Evolutionary conservation across 2,888 invertebrate species (phyloP).

Genomic region (Dorcus parallelipipedus): DNA sequence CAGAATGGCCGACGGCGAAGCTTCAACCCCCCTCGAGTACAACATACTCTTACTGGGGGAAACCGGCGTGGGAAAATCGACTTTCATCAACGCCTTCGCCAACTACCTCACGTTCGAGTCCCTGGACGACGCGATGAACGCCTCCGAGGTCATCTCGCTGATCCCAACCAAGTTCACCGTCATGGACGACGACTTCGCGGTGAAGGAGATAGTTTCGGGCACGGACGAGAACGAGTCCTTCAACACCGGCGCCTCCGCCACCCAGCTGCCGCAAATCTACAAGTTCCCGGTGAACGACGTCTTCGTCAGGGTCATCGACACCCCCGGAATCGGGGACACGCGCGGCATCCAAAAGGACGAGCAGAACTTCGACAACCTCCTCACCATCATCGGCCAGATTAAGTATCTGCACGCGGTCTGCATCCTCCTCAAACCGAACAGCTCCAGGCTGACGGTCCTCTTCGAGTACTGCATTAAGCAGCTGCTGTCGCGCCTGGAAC

Average conservation of each 20-base stretch:
- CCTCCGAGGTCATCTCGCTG: slow-evolving; percentile 13
- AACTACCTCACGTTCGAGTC: slow-evolving; percentile 19
- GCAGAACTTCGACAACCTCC: slow-evolving; percentile 35
- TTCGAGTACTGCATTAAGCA: slow-evolving; percentile 24
- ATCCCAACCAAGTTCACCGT: slow-evolving; percentile 22
- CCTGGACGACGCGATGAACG: slow-evolving; percentile 14
- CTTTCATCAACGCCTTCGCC: slow-evolving; percentile 24
- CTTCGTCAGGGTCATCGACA: slow-evolving; percentile 16
- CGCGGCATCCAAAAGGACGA: slow-evolving; percentile 32
- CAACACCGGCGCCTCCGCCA: slow-evolving; percentile 19
- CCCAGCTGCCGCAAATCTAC: slow-evolving; percentile 9
- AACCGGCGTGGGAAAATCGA: slow-evolving; percentile 24
- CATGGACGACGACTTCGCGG: slow-evolving; percentile 19
- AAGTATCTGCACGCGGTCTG: slow-evolving; percentile 19
- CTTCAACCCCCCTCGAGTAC: background rate
- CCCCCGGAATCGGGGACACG: slow-evolving; percentile 29
- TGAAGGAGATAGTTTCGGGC: slow-evolving; percentile 13
- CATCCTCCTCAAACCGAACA: slow-evolving; percentile 22
- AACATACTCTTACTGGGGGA: slow-evolving; percentile 27
- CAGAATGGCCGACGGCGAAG: background rate
- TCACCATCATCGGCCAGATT: slow-evolving; percentile 13
- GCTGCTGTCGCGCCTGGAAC: slow-evolving; percentile 18
- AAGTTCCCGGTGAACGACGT: background rate
- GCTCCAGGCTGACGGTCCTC: slow-evolving; percentile 16
- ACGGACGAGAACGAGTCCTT: slow-evolving; percentile 18